Base-by-base conservation (phyloP, 1,140 invertebrate species). In the Diabrotica virgifera region DNA sequence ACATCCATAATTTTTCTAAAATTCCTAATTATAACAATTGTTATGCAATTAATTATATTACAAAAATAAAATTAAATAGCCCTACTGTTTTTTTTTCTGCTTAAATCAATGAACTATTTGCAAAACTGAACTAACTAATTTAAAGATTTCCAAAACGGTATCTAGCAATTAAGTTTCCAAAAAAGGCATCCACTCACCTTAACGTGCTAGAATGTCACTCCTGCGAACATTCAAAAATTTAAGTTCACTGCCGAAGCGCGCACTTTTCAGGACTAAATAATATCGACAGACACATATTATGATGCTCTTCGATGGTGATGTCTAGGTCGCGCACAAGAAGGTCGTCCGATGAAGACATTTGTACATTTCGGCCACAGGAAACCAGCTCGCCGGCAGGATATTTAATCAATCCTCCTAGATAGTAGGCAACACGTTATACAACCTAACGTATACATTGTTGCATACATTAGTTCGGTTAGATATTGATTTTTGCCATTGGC, bases 141-240 rank as follows among this genome's bases (percentile, higher is more conserved):
- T 46, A 3, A 8, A 10, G 6, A 10, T 46, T 8, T 46, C 40
- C 8, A 46, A 46, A 46, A 46, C 40, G 40, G 8, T n/a, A 54
- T 11, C 52, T 8, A 8, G 9, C 9, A 57, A 57, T 57, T 5
- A 12, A 9, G 6, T 40, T 59, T 11, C 59, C 35, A 36, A 12
- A 54, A 13, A 62, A 35, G 50, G 36, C 51, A 9, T 24, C 24
- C 24, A 53, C 52, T 62, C 24, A 36, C 24, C 55, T 36, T n/a
- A 62, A 51, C 50, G n/a, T 62, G 59, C 59, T 53, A 53, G 50
- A 51, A 62, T 62, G 59, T 62, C 13, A 59, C 58, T 53, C 38
- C n/a, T 24, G 24, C 36, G 36, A 53, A 62, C 51, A 52, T 13
- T 62, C 59, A 36, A 62, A 24, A 62, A 53, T 62, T 62, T 36